phyloP scores from a whole-genome alignment of 2,888 invertebrate species.

The Cataglyphis altisquamis region DNA sequence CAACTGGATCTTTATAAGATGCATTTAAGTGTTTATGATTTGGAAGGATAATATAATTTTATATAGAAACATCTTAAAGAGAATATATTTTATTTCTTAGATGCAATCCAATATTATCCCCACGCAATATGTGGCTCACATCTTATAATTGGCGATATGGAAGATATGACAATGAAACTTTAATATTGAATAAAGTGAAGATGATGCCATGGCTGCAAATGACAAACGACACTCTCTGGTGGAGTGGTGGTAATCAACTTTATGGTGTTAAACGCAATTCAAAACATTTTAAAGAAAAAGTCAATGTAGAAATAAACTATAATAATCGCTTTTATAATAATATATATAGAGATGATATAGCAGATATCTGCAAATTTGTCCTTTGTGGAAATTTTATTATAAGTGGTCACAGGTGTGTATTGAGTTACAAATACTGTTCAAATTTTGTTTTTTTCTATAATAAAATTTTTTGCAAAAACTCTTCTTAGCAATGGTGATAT shows the following conservation, averaged over 20 bases:
- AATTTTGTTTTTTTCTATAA: neutral
- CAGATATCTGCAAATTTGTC: conserved; percentile 87
- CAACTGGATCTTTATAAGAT: neutral
- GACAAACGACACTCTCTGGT: conserved; percentile 87
- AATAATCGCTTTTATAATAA: conserved; percentile 69
- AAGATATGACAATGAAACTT: conserved; percentile 86
- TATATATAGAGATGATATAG: conserved; percentile 57
- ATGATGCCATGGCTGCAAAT: conserved; percentile 88
- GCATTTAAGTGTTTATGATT: neutral
- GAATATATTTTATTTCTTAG: conserved; percentile 67
- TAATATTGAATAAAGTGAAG: conserved; percentile 85
- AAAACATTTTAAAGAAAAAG: conserved; percentile 77
- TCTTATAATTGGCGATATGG: conserved; percentile 88
- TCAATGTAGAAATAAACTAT: conserved; percentile 69
- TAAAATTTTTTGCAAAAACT: neutral
- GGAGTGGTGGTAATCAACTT: conserved; percentile 86
- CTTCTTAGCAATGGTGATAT: conserved; percentile 85
- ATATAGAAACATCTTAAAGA: neutral
- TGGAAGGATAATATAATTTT: neutral
- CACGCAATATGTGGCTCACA: conserved; percentile 85
- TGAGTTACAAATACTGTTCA: neutral
- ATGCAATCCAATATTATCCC: conserved; percentile 80
- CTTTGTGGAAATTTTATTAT: conserved; percentile 84
- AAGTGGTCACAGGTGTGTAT: conserved; percentile 85
- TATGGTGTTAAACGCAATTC: conserved; percentile 76